Conservation (phyloP, 2,888 invertebrate species). For the Chalcis sispes region DNA sequence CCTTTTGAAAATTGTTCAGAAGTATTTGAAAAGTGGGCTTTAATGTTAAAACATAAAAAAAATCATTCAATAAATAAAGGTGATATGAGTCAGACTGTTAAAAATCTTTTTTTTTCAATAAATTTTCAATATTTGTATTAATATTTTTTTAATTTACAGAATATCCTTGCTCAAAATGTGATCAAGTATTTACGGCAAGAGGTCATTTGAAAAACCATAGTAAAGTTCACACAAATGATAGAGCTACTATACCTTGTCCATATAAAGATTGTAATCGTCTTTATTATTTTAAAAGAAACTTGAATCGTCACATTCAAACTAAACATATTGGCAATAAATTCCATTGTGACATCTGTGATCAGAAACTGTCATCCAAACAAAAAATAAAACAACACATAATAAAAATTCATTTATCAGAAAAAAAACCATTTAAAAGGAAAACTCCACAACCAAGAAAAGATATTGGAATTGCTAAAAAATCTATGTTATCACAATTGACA, state of each 20-base stretch:
- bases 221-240: constrained; percentile 36
- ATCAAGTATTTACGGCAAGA: constrained; percentile 63
- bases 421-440: constrained; percentile 49
- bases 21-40: constrained; percentile 77
- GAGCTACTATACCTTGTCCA: constrained; percentile 66
- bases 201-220: not conserved
- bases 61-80: constrained; percentile 59
- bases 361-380: constrained; percentile 59
- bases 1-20: constrained; percentile 77
- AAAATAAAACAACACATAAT: constrained; percentile 63
- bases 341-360: constrained; percentile 65
- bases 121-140: not conserved
- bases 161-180: constrained; percentile 59
- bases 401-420: constrained; percentile 56
- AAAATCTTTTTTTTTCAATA: not conserved
- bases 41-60: constrained; percentile 77
- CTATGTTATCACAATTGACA: constrained; percentile 61
- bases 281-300: constrained; percentile 79
- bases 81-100: too few relatives aligned
- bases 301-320: constrained; percentile 78
- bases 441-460: constrained; percentile 59
- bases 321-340: constrained; percentile 78
- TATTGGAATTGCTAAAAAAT: constrained; percentile 62
- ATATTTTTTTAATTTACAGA: constrained; percentile 44
- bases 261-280: constrained; percentile 74